Conservation (phyloP, 2,888 invertebrate genomes). For the Euproctis similis region DNA sequence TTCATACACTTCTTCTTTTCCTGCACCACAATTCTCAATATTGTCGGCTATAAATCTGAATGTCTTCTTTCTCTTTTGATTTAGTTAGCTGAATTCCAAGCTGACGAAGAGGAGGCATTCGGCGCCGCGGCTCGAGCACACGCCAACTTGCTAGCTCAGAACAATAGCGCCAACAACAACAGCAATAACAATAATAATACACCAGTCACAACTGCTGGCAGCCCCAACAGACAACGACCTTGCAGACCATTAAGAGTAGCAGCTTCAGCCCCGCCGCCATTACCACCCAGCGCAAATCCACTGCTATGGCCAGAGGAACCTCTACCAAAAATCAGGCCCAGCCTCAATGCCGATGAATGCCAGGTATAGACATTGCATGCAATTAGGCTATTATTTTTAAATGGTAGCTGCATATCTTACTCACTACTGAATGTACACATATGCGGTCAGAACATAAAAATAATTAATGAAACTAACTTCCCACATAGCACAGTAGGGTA, state of each 20-base stretch:
- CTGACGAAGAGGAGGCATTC: conserved; percentile 57
- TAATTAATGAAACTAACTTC: too few species aligned
- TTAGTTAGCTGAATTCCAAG: conserved; percentile 65
- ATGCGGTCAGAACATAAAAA: too few species aligned
- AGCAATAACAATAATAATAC: conserved; percentile 5
- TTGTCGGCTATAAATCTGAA: too few species aligned
- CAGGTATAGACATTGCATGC: too few species aligned
- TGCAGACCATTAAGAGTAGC: conserved; percentile 39
- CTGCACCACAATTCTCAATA: too few species aligned
- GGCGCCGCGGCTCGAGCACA: conserved; percentile 32
- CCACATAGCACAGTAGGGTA: too few species aligned
- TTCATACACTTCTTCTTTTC: too few species aligned
- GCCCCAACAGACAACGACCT: conserved; percentile 8
- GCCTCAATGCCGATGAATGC: conserved; percentile 52
- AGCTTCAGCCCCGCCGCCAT: conserved; percentile 45
- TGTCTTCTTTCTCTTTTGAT: conserved; percentile 1
- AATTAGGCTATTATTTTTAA: too few species aligned
- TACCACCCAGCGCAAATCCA: conserved; percentile 45
- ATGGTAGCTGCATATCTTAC: too few species aligned
- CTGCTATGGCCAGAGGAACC: conserved; percentile 55
- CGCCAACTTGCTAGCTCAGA: conserved; percentile 2
- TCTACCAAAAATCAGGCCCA: conserved; percentile 40
- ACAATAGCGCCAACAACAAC: conserved; percentile 9
- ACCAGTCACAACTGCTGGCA: neutral
- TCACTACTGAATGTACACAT: too few species aligned